Base-by-base conservation (phyloP, 2,888 invertebrate genomes). In the Andrena bicolor region DNA sequence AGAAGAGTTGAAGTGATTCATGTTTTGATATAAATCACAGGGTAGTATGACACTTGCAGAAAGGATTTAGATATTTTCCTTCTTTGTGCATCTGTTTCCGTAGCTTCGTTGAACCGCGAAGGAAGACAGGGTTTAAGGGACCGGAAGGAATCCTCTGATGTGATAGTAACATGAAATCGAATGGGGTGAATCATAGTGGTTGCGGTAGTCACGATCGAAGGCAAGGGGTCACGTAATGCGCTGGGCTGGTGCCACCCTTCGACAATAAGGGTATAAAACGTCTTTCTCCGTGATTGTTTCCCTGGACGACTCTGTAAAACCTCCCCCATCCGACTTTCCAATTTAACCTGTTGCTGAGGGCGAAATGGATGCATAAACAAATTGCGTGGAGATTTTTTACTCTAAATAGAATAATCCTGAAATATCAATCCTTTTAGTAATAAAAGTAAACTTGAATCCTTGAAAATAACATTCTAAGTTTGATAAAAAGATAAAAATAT, bases 21-120 rank as follows among this genome's bases (percentile, higher is more conserved):
- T 0, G 16, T 41, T 41, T 41, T 41, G 41, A 41, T 41, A 41
- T 16, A 41, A 41, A 41, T 41, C 41, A 16, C 41, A 41, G 41
- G 41, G 41, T 16, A 13, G 16, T 41, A 5, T 16, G 16, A 13
- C 1, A 4, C 41, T 3, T 4, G 13, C 13, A 4, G 13, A 16
- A 16, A 41, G 41, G 41, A 41, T 41, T 41, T 4, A 16, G 13
- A 51, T 53, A 63, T 63, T 74, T 80, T 80, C 77, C 76, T 84
- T 80, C 71, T 76, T 23, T 41, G 63, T 49, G 76, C 66, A 88
- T 85, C 82, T 87, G 86, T 63, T 73, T 28, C 28, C 28, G 48
- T 58, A 13, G 60, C 51, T 28, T 41, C 41, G 20, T 69, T 30
- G 56, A 80, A 61, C 41, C 48, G 65, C 63, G 65, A 48, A 84